Conservation (phyloP, 2,113 vertebrate genomes). For the Sinocyclocheilus anshuiensis region DNA sequence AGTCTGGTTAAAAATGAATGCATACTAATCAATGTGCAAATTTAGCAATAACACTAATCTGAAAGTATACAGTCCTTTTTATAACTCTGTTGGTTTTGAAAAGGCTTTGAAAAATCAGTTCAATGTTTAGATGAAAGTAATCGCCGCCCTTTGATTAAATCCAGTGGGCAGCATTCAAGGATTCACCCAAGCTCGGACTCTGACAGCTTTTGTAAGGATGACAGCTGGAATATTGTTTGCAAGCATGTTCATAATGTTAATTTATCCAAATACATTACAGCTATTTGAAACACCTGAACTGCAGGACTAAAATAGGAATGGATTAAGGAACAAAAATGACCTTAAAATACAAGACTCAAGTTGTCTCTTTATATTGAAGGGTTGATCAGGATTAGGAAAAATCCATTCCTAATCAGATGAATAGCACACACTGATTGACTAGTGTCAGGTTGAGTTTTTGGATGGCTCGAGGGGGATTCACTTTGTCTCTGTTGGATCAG, state of each 20-base stretch:
- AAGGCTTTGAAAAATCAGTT: slow-evolving; percentile 54
- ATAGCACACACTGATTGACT: slow-evolving; percentile 28
- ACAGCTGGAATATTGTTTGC: slow-evolving; percentile 6
- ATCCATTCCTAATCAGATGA: slow-evolving; percentile 19
- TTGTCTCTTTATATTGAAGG: neutral
- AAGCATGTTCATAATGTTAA: slow-evolving; percentile 12
- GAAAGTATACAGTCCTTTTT: slow-evolving; percentile 7
- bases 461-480: slow-evolving; percentile 42
- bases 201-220: neutral
- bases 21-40: neutral
- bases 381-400: slow-evolving; percentile 13
- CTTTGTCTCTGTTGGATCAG: slow-evolving; percentile 44
- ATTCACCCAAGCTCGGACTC: slow-evolving; percentile 10
- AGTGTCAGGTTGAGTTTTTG: slow-evolving; percentile 41
- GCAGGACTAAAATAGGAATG: neutral
- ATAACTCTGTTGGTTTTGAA: slow-evolving; percentile 31
- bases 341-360: neutral
- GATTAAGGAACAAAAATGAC: neutral
- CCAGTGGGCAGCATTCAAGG: slow-evolving; percentile 10
- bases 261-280: slow-evolving; percentile 5
- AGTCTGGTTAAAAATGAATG: neutral
- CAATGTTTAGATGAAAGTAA: slow-evolving; percentile 58
- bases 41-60: neutral
- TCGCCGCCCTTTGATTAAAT: slow-evolving; percentile 42
- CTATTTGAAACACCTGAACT: neutral